Base-by-base conservation (phyloP, 2,113 vertebrate genomes). In the Chaetodon trifascialis region DNA sequence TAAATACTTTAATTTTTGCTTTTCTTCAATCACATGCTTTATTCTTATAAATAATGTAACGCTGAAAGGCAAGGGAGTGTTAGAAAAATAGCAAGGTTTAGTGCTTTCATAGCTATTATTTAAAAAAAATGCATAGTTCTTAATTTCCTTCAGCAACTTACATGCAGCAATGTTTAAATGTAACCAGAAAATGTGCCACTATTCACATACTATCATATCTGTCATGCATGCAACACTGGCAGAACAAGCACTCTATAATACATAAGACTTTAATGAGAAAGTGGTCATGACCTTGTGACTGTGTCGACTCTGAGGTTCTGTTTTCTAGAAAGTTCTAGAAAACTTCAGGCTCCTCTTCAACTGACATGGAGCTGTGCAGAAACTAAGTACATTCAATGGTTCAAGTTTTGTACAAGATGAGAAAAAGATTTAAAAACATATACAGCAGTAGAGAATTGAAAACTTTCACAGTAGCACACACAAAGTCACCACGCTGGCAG, bases 361-460 rank as follows among this genome's bases (percentile, higher is more conserved):
- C 36, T 65, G 67, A 62, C 16, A 25, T 73, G 44, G 62, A 73
- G 63, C 68, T 82, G 69, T 74, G 55, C 63, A 56, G 17, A 19
- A 34, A 58, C 59, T 36, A 51, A 30, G 2, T 34, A 30, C 10
- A 63, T n/a, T 19, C 34, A 23, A 68, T 64, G 69, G 12, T 17
- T 52, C 11, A 68, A 36, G 40, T 49, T 73, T 68, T 63, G 17
- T 36, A 12, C 2, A 5, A 47, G 8, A 64, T 64, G n/a, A 70
- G 36, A 10, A 74, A 68, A 46, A 25, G 0, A 30, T 21, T 25
- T 23, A 11, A 63, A 55, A 49, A 44, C 19, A 51, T 46, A 15
- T 19, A 15, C 9, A 15, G 16, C 17, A 11, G 17, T 38, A 11
- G 17, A 47, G 15, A 59, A 62, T 55, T 59, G 23, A 17, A 65